Percentiles rank a stretch among this genome's conserved stretches.
Evolutionary conservation across 2,888 invertebrate genomes (phyloP).

Genomic region (Drosophila cognata): DNA sequence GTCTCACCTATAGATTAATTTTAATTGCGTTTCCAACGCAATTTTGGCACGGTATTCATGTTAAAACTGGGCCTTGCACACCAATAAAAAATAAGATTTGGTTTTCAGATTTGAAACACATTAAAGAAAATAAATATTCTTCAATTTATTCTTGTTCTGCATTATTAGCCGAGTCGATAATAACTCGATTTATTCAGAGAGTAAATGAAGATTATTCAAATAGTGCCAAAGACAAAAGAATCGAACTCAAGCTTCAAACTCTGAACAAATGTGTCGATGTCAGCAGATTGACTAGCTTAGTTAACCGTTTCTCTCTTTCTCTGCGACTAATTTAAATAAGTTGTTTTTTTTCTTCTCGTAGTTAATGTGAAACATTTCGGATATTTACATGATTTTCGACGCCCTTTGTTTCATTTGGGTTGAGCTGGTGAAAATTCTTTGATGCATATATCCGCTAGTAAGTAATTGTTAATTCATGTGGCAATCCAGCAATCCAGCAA

Average conservation of each 20-base stretch:
- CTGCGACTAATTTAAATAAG: neutral
- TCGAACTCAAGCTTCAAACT: neutral
- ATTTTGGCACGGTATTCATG: too few relatives aligned
- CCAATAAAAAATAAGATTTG: too few relatives aligned
- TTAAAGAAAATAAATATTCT: neutral
- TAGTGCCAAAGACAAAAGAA: neutral
- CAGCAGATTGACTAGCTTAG: neutral
- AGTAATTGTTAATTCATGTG: conserved; percentile 44
- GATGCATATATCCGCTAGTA: conserved; percentile 26
- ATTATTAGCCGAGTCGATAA: neutral
- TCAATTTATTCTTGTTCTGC: neutral
- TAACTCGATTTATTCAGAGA: neutral
- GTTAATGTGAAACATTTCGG: neutral
- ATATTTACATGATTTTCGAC: neutral
- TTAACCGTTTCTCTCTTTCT: too few relatives aligned
- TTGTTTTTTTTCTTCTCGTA: neutral
- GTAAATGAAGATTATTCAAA: neutral
- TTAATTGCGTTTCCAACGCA: neutral
- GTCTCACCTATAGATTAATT: neutral
- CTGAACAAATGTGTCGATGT: neutral
- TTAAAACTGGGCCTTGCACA: too few relatives aligned
- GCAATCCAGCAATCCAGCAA: conserved; percentile 25
- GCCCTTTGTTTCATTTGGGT: neutral
- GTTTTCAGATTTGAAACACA: neutral
- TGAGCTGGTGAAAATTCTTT: neutral